These are phyloP conservation scores for Philypnodon macrostomus DNA, from an alignment of 2,797 vertebrate species.

Conservation along the genomic window DNA sequence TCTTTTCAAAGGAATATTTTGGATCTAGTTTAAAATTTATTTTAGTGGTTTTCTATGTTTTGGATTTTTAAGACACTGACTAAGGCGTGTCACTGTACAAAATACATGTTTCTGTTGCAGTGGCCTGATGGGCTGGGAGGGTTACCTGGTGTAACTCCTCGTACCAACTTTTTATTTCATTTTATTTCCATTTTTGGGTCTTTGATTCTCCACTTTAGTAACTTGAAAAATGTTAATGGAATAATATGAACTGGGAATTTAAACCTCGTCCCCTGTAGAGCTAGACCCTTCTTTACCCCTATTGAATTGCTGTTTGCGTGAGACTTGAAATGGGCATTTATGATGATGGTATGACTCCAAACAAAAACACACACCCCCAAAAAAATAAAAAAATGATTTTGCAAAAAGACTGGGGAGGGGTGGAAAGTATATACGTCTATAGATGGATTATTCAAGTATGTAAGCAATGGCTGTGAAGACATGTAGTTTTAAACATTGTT, in stretches of 20 bases:
- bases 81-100: constrained; percentile 86
- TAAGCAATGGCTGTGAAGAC: constrained; percentile 97
- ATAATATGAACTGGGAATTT: constrained; percentile 69
- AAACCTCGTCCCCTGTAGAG: constrained; percentile 79
- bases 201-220: constrained; percentile 79
- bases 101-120: constrained; percentile 80
- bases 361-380: constrained; percentile 59
- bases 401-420: constrained; percentile 57
- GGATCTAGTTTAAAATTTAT: constrained; percentile 99
- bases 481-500: constrained; percentile 99
- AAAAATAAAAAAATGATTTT: constrained; percentile 53
- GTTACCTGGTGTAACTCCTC: constrained; percentile 91
- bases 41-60: constrained; percentile 99
- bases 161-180: constrained; percentile 71
- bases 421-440: constrained; percentile 68
- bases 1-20: constrained; percentile 93
- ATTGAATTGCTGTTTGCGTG: constrained; percentile 97
- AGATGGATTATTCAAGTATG: constrained; percentile 91
- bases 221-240: constrained; percentile 82
- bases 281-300: constrained; percentile 87
- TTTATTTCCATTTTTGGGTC: constrained; percentile 60
- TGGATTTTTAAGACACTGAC: constrained; percentile 73
- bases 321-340: constrained; percentile 96
- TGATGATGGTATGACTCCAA: constrained; percentile 83
- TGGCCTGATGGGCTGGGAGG: constrained; percentile 79